Base-by-base conservation (phyloP, 2,888 invertebrate species). In the Cerceris ruficornis region DNA sequence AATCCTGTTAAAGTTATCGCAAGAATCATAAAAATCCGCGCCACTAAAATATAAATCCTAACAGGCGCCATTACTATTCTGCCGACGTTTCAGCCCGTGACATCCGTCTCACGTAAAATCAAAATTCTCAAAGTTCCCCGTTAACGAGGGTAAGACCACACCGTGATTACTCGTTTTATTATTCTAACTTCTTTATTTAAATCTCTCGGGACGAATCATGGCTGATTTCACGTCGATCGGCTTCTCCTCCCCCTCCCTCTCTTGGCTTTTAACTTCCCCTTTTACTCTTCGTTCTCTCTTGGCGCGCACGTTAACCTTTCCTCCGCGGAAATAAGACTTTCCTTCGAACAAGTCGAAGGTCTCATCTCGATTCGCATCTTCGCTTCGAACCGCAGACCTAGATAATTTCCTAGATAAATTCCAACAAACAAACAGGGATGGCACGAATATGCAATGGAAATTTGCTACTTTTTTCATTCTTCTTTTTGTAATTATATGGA, bases 141-240 rank as follows among this genome's bases (percentile, higher is more conserved):
- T 13, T 28, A 6, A 28, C 11, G 41, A 7, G 52, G 39, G 28
- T 6, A n/a, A 9, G 43, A 17, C 13, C 13, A 17, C 5, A 41
- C 13, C 0, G 46, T 42, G n/a, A 58, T 73, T 59, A 9, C 14
- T 11, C 8, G 15, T 55, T 14, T 57, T 50, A 55, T 46, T 54
- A 14, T 8, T 15, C 49, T 7, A 46, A 39, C 17, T n/a, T n/a
- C 41, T 64, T 64, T 5, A n/a, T 8, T 49, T 8, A 8, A 9
- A 46, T 61, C 15, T 15, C 52, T 41, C 43, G n/a, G 42, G 42
- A 6, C 7, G 54, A 17, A 54, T 59, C 59, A 43, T 15, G 17
- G 42, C 61, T 17, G 64, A 46, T 60, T 59, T 46, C 28, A n/a
- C 49, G 49, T 13, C 66, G 55, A 75, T 71, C 39, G 65, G 58